These are phyloP conservation scores for Scolopax rusticola DNA, from an alignment of 2,797 vertebrate species.

Conservation along the genomic window DNA sequence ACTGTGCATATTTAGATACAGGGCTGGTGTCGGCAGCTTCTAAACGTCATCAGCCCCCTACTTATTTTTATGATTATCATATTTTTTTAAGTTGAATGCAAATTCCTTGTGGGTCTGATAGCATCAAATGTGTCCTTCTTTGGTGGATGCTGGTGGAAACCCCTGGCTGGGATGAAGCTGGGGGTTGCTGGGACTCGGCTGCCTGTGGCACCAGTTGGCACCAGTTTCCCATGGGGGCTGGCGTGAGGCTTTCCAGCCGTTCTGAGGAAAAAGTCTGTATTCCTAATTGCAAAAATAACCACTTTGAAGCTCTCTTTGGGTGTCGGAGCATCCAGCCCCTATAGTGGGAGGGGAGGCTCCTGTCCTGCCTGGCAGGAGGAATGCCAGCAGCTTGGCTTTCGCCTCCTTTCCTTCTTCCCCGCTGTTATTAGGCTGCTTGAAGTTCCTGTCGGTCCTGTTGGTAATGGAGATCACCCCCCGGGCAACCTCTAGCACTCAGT, in stretches of 20 bases:
- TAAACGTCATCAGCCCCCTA: not conserved
- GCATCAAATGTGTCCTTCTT: not conserved
- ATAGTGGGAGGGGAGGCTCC: fast-evolving
- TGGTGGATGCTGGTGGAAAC: not conserved
- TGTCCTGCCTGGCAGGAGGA: not conserved
- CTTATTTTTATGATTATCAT: not conserved
- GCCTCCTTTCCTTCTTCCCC: not conserved
- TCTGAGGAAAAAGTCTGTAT: not conserved
- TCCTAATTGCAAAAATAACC: not conserved
- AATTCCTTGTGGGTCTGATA: not conserved
- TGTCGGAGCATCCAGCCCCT: not conserved
- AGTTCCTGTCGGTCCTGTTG: conserved; percentile 15
- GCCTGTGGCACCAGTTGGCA: not conserved
- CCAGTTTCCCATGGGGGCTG: not conserved
- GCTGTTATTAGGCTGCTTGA: not conserved
- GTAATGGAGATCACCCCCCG: not conserved
- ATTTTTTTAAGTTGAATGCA: not conserved
- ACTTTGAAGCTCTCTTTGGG: not conserved
- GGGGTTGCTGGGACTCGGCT: not conserved
- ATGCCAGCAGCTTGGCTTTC: not conserved
- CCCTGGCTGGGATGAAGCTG: not conserved
- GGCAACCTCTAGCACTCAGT: not conserved
- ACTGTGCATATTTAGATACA: not conserved
- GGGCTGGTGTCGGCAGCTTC: conserved; percentile 28
- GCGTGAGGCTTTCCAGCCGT: not conserved